Evolutionary conservation across 1,140 invertebrate species (phyloP).

Genomic region (Drosophila erecta): DNA sequence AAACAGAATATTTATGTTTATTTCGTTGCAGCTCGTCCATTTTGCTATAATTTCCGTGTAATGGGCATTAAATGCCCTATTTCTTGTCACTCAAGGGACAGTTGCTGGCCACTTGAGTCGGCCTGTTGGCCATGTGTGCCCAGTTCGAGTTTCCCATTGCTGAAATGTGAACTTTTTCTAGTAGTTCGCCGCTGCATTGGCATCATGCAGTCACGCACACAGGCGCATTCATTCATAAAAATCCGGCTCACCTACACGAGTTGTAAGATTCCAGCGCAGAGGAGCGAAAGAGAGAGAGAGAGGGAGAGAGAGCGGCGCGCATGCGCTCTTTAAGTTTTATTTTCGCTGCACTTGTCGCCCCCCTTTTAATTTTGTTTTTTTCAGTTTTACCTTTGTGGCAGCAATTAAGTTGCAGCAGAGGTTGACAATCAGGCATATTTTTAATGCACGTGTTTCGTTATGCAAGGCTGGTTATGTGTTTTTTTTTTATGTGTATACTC

Average conservation of each 20-base stretch:
- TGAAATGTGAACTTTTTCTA: constrained; percentile 18
- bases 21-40: not conserved
- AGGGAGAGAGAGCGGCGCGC: constrained; percentile 37
- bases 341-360: constrained; percentile 57
- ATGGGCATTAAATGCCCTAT: not conserved
- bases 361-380: not conserved
- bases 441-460: constrained; percentile 67
- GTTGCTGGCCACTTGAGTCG: constrained; percentile 23
- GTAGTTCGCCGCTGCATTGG: constrained; percentile 18
- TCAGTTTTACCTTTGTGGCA: constrained; percentile 10
- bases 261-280: constrained; percentile 71
- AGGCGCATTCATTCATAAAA: constrained; percentile 73
- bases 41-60: not conserved
- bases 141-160: constrained; percentile 6
- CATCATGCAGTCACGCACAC: constrained; percentile 53
- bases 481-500: too few relatives aligned
- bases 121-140: constrained; percentile 19
- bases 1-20: not conserved
- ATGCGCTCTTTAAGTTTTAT: constrained; percentile 55
- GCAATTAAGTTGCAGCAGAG: constrained; percentile 52
- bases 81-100: not conserved
- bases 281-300: not conserved
- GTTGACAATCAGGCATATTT: constrained; percentile 73
- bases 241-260: constrained; percentile 80
- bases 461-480: constrained; percentile 64